Evolutionary conservation across 2,113 vertebrate genomes (phyloP).

Genomic region (Forbesichthys agassizii): DNA sequence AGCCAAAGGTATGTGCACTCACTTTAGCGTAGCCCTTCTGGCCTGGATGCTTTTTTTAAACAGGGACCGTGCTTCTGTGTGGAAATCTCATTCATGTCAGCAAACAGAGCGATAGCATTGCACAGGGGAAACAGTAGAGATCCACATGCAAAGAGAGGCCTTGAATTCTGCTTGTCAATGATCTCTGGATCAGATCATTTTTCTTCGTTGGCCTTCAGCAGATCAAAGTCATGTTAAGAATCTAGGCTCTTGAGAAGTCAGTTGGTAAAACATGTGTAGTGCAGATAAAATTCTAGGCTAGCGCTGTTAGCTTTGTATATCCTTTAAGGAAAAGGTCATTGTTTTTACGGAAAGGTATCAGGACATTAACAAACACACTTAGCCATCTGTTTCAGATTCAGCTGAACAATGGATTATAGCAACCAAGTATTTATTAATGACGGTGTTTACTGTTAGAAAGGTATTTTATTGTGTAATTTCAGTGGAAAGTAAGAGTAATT

Average conservation of each 20-base stretch:
- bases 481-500: no score
- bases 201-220: neutral
- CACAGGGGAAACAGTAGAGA: no score
- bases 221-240: neutral
- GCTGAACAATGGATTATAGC: no score
- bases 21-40: neutral
- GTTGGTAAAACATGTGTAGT: neutral
- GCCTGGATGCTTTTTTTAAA: neutral
- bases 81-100: constrained; percentile 1
- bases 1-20: constrained; percentile 84
- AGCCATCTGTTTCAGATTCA: no score
- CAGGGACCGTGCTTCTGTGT: neutral
- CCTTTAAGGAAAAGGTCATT: no score
- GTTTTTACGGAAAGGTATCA: no score
- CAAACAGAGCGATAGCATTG: neutral
- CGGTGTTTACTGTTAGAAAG: no score
- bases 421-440: no score
- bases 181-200: constrained; percentile 5
- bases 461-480: no score
- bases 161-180: neutral
- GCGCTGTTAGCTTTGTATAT: no score
- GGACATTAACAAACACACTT: no score
- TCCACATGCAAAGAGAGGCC: no score
- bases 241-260: neutral
- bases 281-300: neutral